Conservation (phyloP, 2,797 vertebrate species). For the Notolepis coatsorum region DNA sequence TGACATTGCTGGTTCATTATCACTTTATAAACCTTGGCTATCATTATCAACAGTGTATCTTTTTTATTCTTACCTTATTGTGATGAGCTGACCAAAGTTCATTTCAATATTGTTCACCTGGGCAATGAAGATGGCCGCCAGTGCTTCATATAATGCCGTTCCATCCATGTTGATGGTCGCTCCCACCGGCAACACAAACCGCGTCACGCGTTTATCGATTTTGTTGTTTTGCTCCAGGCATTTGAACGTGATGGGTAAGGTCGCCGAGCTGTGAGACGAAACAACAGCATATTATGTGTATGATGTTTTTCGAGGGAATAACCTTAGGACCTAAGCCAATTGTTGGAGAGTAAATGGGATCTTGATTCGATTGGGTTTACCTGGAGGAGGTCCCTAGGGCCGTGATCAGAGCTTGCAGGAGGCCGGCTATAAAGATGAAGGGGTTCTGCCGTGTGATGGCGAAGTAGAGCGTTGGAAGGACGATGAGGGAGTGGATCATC, state of each 20-base stretch:
- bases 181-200: slow-evolving; percentile 94
- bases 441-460: slow-evolving; percentile 94
- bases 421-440: slow-evolving; percentile 92
- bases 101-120: slow-evolving; percentile 98
- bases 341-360: not conserved
- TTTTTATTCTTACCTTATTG: slow-evolving; percentile 87
- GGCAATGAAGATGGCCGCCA: slow-evolving; percentile 97
- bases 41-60: not conserved
- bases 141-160: slow-evolving; percentile 95
- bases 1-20: not conserved
- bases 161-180: slow-evolving; percentile 99
- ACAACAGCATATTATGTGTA: not conserved
- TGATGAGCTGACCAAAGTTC: slow-evolving; percentile 98
- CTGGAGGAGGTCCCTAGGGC: slow-evolving; percentile 96
- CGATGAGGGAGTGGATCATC: slow-evolving; percentile 89
- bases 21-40: not conserved
- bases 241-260: slow-evolving; percentile 94
- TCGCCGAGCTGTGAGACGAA: slow-evolving; percentile 88
- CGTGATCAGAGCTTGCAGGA: slow-evolving; percentile 93
- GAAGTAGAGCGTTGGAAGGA: slow-evolving; percentile 94
- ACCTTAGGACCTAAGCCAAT: not conserved
- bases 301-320: not conserved
- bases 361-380: slow-evolving; percentile 81
- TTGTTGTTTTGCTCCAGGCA: slow-evolving; percentile 96
- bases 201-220: slow-evolving; percentile 93